These are phyloP conservation scores for Tenthredo notha DNA, from an alignment of 2,888 invertebrate species.

Conservation along the genomic window DNA sequence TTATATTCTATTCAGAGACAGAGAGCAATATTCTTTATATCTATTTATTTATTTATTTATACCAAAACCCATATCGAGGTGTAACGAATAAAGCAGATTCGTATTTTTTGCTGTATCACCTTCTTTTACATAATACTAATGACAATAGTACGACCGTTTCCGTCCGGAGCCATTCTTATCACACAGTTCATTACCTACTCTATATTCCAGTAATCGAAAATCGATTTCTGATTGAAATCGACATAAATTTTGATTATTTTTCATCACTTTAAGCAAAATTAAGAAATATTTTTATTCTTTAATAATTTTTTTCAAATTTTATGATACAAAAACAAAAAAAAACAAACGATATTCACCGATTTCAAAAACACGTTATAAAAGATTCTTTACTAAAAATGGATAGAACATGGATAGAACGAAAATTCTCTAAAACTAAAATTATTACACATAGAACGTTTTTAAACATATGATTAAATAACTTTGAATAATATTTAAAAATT, in stretches of 20 bases:
- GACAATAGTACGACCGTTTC: neutral
- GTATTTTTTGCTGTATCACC: neutral
- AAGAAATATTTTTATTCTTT: neutral
- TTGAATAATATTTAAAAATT: neutral
- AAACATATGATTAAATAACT: too few relatives aligned
- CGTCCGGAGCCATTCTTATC: neutral
- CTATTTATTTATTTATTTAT: neutral
- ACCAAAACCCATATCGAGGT: neutral
- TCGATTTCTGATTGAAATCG: neutral
- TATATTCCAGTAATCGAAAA: neutral
- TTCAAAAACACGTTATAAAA: neutral
- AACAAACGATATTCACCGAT: too few relatives aligned
- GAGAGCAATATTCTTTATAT: neutral
- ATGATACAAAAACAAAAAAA: too few relatives aligned
- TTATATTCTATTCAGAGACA: neutral
- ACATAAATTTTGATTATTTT: neutral
- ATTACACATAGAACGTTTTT: neutral
- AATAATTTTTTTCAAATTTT: neutral
- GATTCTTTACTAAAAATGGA: neutral
- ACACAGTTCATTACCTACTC: neutral
- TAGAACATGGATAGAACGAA: neutral
- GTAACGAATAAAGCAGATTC: neutral
- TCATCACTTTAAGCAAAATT: neutral
- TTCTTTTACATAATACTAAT: neutral
- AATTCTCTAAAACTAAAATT: neutral